Base-by-base conservation (phyloP, 2,113 vertebrate species). In the Semnornis frantzii region DNA sequence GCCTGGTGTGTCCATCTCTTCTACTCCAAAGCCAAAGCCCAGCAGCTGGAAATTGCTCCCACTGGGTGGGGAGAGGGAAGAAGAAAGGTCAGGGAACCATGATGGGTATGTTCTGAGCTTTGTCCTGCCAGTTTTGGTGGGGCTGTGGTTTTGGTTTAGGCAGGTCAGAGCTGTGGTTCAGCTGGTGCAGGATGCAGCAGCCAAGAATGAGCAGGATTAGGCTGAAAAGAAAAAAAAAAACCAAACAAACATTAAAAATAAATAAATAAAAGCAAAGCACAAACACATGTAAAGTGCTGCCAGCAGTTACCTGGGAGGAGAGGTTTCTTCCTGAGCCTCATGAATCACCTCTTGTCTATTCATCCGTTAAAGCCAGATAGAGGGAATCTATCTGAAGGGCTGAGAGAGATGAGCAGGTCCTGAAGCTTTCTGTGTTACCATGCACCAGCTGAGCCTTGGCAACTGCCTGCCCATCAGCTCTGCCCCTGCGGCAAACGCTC, bases 381-480 rank as follows among this genome's bases (percentile, higher is more conserved):
- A 5, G 70, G 30, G 70, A 30, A 50, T 12, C 60, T 37, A n/a
- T 63, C 44, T 58, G 82, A 86, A 93, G 76, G 81, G 84, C 87
- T 74, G 84, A n/a, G 42, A 77, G 83, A 68, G n/a, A 4, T 0
- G n/a, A 73, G 73, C 73, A 15, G 60, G 62, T 60, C 84, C 88
- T 14, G 34, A n/a, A 86, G 82, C 79, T 70, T n/a, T 64, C 70
- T 1, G 82, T 59, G 92, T 87, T 85, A 63, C 85, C 85, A n/a
- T 19, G 73, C 89, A 31, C 69, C 78, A 39, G 89, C 89, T 60
- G 82, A 93, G 89, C 82, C 92, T 63, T 72, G 91, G 88, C 93
- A 91, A 82, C 94, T 59, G 77, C 2, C 87, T 75, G 91, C 91
- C 93, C 91, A 4, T 48, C 63, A 89, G 91, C 85, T 62, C 88